phyloP scores from a whole-genome alignment of 2,888 invertebrate species.

The Pinctada fucata region DNA sequence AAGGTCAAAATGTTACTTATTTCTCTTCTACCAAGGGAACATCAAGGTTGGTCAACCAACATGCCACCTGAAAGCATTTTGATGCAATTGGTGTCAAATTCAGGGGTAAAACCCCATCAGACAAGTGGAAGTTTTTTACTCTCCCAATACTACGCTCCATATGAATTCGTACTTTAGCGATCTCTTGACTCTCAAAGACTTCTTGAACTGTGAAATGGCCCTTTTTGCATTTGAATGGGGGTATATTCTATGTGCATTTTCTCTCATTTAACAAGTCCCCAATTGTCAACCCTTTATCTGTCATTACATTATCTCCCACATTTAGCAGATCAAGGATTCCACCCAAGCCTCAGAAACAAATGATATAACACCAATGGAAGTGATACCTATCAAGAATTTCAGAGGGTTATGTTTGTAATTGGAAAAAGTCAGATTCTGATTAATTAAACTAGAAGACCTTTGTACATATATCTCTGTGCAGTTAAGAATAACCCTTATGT shows the following conservation, averaged over 20 bases:
- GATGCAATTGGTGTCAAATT: slow-evolving; percentile 21
- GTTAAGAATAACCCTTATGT: no score
- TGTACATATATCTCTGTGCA: no score
- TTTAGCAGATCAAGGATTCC: no score
- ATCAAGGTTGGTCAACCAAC: slow-evolving; percentile 27
- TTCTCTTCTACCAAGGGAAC: slow-evolving; percentile 15
- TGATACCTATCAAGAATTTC: no score
- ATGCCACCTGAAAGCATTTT: slow-evolving; percentile 19
- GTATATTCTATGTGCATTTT: slow-evolving; percentile 24
- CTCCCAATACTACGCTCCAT: slow-evolving; percentile 25
- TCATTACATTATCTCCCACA: no score
- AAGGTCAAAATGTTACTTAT: no score
- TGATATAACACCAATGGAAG: no score
- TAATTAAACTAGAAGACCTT: no score
- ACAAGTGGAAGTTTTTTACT: slow-evolving; percentile 20
- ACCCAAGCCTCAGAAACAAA: no score
- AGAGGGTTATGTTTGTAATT: neutral
- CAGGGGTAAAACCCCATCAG: slow-evolving; percentile 28
- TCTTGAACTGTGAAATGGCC: slow-evolving; percentile 23
- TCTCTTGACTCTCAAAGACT: slow-evolving; percentile 30
- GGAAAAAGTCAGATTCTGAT: neutral
- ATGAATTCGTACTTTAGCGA: slow-evolving; percentile 23
- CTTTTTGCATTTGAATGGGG: slow-evolving; percentile 13
- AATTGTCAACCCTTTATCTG: no score
- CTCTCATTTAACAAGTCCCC: neutral